Base-by-base conservation (phyloP, 2,797 vertebrate genomes). In the Kryptolebias ocellatus region DNA sequence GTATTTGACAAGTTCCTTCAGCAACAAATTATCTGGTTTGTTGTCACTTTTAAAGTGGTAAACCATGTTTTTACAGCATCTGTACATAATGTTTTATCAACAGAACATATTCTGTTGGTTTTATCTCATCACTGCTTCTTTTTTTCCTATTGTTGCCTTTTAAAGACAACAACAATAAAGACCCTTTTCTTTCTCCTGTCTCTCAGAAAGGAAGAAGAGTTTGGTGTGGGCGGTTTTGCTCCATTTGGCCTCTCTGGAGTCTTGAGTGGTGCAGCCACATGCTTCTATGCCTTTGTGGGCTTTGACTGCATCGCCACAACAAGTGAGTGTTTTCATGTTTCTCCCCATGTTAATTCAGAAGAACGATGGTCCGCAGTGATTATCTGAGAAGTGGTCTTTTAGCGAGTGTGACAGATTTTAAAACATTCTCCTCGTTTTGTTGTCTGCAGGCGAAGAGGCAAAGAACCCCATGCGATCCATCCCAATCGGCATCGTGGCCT, bases 221-320 rank as follows among this genome's bases (percentile, higher is more conserved):
- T 96, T 27, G 97, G 98, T 17, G 79, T 20, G 0, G 98, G 98
- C 0, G 96, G 96, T 5, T 99, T 99, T 51, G 57, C 94, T 42
- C 98, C 98, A 0, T 99, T 99, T 54, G 97, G 97, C 18, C 75
- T 98, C 1, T 31, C 81, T 14, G 97, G 97, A 7, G 67, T 97
- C 78, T 88, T 98, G 70, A 93, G 95, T 0, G 98, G 97, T 0
- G 95, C 98, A 1, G 98, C 97, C 79, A 98, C 97, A 54, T 99
- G 98, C 87, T 99, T 98, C 93, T 99, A 99, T 0, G 98, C 98
- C 72, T 99, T 99, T 0, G 97, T 99, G 71, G 98, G 98, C 49
- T 99, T 99, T 17, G 98, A 99, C 86, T 98, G 98, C 91, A 99
- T 99, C 16, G 97, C 98, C 11, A 98, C 97, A 15, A 99, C 98